These are phyloP conservation scores for Crotalus horridus DNA, from an alignment of 2,113 vertebrate genomes.

Conservation along the genomic window DNA sequence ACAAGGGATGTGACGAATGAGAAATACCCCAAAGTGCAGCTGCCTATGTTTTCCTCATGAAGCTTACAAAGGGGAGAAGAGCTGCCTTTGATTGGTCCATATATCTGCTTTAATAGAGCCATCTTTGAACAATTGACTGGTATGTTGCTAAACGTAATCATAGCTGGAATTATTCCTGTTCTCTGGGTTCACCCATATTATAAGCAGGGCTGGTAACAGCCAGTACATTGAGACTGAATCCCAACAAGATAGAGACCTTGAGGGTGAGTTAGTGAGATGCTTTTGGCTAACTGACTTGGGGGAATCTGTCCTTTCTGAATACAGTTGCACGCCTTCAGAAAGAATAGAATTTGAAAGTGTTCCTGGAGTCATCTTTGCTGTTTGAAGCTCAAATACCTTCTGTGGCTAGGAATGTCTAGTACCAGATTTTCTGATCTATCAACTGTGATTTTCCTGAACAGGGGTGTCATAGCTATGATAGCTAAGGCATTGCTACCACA, in stretches of 20 bases:
- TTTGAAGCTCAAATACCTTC: not conserved
- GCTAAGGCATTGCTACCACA: not conserved
- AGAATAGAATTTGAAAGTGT: not conserved
- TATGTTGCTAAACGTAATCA: not conserved
- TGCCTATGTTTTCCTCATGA: not conserved
- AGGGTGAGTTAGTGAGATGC: not conserved
- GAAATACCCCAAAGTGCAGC: not conserved
- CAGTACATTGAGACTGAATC: not conserved
- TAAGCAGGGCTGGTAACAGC: not conserved
- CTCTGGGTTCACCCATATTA: not conserved
- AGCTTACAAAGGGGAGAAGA: not conserved
- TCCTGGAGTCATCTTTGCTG: not conserved
- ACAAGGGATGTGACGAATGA: not conserved
- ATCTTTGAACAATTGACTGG: not conserved
- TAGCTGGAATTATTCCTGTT: not conserved
- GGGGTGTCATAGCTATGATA: not conserved
- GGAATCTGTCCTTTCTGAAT: not conserved
- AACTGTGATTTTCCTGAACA: not conserved
- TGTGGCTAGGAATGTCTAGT: not conserved
- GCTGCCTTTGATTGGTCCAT: not conserved
- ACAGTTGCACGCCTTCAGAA: not conserved
- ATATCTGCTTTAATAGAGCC: not conserved
- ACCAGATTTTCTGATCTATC: not conserved
- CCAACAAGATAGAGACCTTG: not conserved
- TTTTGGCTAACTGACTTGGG: not conserved